phyloP scores from a whole-genome alignment of 64 coral and sea anemone genomes.

The Pachyseris speciosa region DNA sequence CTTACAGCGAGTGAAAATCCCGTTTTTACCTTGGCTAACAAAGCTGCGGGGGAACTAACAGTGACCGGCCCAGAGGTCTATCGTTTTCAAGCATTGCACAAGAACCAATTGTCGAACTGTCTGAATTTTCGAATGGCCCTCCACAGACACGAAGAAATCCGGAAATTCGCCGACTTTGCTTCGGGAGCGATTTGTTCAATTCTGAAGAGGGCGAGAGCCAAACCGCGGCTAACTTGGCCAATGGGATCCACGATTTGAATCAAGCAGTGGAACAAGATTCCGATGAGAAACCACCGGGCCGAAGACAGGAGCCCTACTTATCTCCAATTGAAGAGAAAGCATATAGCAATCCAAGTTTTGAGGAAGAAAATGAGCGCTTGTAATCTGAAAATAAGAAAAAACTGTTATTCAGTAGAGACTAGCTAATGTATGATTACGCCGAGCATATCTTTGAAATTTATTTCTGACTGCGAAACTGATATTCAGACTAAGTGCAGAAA shows the following conservation, averaged over 20 bases:
- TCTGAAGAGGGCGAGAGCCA: not conserved
- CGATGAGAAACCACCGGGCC: not conserved
- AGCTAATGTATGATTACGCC: no score
- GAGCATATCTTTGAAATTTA: no score
- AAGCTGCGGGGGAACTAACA: not conserved
- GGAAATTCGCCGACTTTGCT: slow-evolving; percentile 6
- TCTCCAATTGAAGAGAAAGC: not conserved
- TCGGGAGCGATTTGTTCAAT: not conserved
- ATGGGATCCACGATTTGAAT: not conserved
- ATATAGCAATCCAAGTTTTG: not conserved
- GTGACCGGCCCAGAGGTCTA: not conserved
- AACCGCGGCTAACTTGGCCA: not conserved
- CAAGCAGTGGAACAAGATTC: not conserved
- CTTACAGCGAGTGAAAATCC: not conserved
- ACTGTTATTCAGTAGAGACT: no score
- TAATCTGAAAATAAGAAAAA: no score
- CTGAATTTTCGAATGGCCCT: not conserved
- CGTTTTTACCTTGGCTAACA: not conserved
- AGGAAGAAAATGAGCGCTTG: not conserved
- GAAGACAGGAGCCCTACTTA: not conserved
- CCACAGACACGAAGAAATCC: not conserved
- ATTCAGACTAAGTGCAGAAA: no score
- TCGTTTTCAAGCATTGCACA: slow-evolving; percentile 16
- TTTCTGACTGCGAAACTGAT: no score
- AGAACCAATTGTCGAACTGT: not conserved